Evolutionary conservation across 1,140 invertebrate genomes (phyloP).

Genomic region (Colletes latitarsis): DNA sequence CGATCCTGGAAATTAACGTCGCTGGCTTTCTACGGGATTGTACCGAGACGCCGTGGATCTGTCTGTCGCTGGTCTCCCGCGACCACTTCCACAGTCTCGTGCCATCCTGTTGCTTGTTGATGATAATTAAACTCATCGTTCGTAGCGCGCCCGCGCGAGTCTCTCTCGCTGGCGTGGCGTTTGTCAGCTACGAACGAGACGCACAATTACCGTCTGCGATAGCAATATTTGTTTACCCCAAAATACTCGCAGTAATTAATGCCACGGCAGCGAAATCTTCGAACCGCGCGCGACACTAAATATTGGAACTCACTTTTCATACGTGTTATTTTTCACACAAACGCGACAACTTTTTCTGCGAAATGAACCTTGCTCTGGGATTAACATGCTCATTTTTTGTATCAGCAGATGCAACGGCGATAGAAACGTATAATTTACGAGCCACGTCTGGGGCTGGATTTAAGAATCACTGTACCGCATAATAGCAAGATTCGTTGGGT

Average conservation of each 20-base stretch:
- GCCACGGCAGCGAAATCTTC: not conserved
- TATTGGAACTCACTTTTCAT: not conserved
- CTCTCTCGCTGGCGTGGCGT: not conserved
- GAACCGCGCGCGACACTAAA: too few species aligned
- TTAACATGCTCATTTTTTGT: too few species aligned
- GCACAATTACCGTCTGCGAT: not conserved
- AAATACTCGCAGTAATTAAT: not conserved
- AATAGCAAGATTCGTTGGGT: too few species aligned
- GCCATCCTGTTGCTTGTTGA: constrained; percentile 20
- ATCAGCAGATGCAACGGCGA: too few species aligned
- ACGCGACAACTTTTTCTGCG: too few species aligned
- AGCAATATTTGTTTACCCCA: not conserved
- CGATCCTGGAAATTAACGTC: constrained; percentile 57
- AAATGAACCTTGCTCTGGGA: too few species aligned
- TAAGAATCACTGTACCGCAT: too few species aligned
- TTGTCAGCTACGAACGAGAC: not conserved
- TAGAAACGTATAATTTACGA: too few species aligned
- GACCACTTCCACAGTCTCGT: constrained; percentile 32
- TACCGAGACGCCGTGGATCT: constrained; percentile 37
- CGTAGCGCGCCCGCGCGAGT: not conserved
- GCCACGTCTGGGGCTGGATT: too few species aligned
- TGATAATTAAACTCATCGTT: constrained; percentile 50
- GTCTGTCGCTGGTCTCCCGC: constrained; percentile 39
- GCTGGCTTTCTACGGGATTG: constrained; percentile 56
- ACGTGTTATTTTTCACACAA: too few species aligned